Evolutionary conservation across 2,888 invertebrate species (phyloP), one percentile per base, ranked within the genome.

Genomic region (Hirtodrosophila histrioides): DNA sequence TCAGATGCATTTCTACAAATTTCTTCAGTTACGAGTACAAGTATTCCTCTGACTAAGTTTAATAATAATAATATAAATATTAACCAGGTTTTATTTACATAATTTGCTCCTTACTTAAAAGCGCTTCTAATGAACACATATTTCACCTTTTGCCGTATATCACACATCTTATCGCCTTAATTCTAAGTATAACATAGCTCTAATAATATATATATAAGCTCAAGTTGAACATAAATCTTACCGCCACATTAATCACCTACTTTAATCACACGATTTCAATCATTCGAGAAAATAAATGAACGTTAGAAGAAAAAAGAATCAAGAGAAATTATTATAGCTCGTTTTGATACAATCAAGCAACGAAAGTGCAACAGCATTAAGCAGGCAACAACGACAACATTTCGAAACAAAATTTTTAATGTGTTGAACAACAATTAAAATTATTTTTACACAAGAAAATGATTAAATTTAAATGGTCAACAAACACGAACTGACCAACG

Each of bases 401-500:
- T 78, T 43, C 46, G 8, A 60, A 80, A 78, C 80, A 82, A 82
- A 80, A 78, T 78, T 71, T 80, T 70, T 80, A 80, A 80, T 80
- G 76, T 68, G 79, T 81, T 81, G 67, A 75, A 80, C 77, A 81
- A 75, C 77, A 80, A 80, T 77, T 77, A 77, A 83, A 81, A 73
- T 74, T 54, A 80, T 81, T 80, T 83, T 82, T 80, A 73, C 75
- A 75, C 80, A 77, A 77, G 72, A 75, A 79, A 77, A 69, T 82
- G 78, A 82, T 82, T 77, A 77, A 78, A 77, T 75, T 69, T 64
- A 75, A 84, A 84, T 77, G 70, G 63, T 48, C 60, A 49, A 23
- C 49, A 54, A 75, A 46, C 78, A 78, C 78, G 78, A 63, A 66
- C 37, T 11, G 17, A 17, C 17, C 17, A 37, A 27, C 39, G 23